phyloP scores from a whole-genome alignment of 2,797 vertebrate genomes.

The Buceros bicornis region DNA sequence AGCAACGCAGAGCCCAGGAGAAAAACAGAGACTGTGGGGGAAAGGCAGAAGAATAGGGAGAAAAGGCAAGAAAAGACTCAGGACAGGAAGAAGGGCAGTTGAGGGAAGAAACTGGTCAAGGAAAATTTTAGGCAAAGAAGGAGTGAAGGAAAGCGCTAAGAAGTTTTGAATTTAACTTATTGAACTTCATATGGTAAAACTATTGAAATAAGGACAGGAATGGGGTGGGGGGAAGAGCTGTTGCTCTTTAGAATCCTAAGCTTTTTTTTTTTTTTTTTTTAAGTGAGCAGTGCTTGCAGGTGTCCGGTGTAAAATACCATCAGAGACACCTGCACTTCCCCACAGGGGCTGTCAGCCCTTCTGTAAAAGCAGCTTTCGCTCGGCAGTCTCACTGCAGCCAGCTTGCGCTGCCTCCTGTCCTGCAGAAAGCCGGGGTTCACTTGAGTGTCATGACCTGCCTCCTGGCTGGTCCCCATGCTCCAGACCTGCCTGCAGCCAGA shows the following conservation, averaged over 20 bases:
- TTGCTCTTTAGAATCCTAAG: background rate
- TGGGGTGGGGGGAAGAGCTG: too few relatives aligned
- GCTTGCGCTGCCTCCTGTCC: background rate
- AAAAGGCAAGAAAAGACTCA: background rate
- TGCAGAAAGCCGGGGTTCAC: background rate
- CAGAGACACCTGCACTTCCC: background rate
- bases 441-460: background rate
- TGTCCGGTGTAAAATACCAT: background rate
- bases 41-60: background rate
- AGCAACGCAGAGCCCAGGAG: background rate
- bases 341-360: background rate
- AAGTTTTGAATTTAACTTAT: background rate
- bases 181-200: background rate
- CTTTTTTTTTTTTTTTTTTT: background rate
- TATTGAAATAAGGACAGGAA: background rate
- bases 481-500: background rate
- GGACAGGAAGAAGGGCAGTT: background rate
- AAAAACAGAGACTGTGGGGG: background rate
- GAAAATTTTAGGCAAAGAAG: background rate
- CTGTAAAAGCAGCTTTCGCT: background rate
- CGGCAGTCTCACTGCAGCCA: background rate
- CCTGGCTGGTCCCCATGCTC: background rate
- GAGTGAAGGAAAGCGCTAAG: background rate
- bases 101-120: background rate
- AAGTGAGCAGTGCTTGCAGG: background rate